phyloP scores from a whole-genome alignment of 2,797 vertebrate genomes.

The Girardinus metallicus region DNA sequence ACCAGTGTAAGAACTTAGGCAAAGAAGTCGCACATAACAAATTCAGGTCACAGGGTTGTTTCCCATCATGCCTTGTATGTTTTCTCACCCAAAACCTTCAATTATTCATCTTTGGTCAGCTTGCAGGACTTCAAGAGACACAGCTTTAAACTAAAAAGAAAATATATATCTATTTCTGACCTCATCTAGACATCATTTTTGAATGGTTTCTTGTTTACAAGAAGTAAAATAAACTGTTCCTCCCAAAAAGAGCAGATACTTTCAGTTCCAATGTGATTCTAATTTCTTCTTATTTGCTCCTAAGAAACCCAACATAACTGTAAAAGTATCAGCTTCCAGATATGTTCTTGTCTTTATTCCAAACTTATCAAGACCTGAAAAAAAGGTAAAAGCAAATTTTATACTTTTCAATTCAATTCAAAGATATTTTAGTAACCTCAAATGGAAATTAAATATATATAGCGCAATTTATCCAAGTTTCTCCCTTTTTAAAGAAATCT shows the following conservation, averaged over 20 bases:
- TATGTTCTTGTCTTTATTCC: neutral
- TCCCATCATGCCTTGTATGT: slow-evolving; percentile 58
- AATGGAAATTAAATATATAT: neutral
- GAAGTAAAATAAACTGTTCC: neutral
- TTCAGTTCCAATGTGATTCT: neutral
- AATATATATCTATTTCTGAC: neutral
- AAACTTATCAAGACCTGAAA: neutral
- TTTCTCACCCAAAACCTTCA: slow-evolving; percentile 60
- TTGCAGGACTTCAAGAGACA: slow-evolving; percentile 31
- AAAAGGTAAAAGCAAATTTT: neutral
- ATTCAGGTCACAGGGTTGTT: slow-evolving; percentile 79
- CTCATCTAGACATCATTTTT: neutral
- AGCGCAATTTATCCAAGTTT: neutral
- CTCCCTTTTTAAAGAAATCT: neutral
- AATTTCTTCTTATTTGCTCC: neutral
- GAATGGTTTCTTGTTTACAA: slow-evolving; percentile 17
- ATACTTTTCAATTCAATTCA: neutral
- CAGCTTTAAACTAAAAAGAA: slow-evolving; percentile 38
- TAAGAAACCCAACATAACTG: neutral
- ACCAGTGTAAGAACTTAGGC: slow-evolving; percentile 7
- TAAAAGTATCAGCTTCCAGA: neutral
- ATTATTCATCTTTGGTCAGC: slow-evolving; percentile 76
- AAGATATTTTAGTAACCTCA: neutral
- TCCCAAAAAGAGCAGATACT: neutral
- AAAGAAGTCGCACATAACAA: slow-evolving; percentile 35